Conservation (phyloP, 92 coral and sea anemone genomes). For the Porites evermanni region DNA sequence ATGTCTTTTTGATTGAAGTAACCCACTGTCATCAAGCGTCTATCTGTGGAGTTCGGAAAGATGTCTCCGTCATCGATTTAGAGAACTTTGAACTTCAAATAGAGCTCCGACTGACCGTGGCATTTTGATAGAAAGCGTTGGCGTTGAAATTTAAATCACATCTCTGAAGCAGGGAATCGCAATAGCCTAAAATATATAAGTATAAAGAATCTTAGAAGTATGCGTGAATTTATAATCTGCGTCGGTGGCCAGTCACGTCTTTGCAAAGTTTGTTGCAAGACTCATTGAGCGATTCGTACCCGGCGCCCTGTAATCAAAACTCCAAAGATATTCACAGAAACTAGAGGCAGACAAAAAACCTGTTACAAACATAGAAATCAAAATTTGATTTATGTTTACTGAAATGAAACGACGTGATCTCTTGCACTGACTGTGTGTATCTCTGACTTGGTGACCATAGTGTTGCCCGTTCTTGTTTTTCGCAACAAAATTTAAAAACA, state of each 20-base stretch:
- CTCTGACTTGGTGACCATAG: slow-evolving; percentile 1
- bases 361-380: not conserved
- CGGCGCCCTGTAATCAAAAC: not conserved
- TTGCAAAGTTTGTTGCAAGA: not conserved
- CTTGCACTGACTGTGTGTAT: not conserved
- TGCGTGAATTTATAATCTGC: slow-evolving; percentile 34
- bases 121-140: slow-evolving; percentile 13
- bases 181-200: slow-evolving; percentile 14
- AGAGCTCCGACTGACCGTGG: slow-evolving; percentile 4
- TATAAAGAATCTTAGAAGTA: not conserved
- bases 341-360: not conserved
- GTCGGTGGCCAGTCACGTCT: slow-evolving; percentile 40
- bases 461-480: slow-evolving; percentile 5
- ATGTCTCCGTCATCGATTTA: slow-evolving; percentile 11
- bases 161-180: slow-evolving; percentile 1
- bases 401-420: not conserved
- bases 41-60: not conserved
- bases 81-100: slow-evolving; percentile 18
- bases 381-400: not conserved
- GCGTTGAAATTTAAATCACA: slow-evolving; percentile 26
- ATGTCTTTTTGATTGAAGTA: not conserved
- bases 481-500: slow-evolving; percentile 40
- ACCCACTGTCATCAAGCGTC: not conserved
- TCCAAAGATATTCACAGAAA: not conserved
- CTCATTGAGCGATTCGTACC: not conserved